Base-by-base conservation (phyloP, 1,140 invertebrate species). In the Apis laboriosa region DNA sequence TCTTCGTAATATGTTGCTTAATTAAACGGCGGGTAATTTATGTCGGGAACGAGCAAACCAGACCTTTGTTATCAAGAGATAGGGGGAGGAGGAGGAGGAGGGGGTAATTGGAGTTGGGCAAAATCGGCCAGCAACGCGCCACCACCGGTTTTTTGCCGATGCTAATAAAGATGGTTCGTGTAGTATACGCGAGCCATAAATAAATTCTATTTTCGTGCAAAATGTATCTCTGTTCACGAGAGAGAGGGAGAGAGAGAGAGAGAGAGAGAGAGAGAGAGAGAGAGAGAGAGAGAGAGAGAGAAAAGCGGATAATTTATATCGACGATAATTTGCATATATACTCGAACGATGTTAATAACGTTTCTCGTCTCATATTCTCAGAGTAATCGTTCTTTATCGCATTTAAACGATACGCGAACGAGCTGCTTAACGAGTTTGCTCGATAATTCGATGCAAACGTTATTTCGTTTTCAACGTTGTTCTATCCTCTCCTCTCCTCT, bases 11-110 rank as follows among this genome's bases (percentile, higher is more conserved):
- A 68, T 28, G 63, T 77, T 66, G 34, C 34, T 56, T 78, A 63
- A 79, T 80, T 72, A 63, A 72, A 80, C 17, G 66, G 17, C 21
- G 7, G 43, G 58, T 72, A 72, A 71, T 72, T 63, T 72, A 80
- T 73, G 58, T 66, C 11, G 63, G 19, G 21, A 34, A 13, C 49
- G 24, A 2, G 11, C 11, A 2, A 13, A 19, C 19, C 15, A 4
- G 19, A 13, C 43, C 43, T 73, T 72, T 72, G 49, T 72, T 63
- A 72, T 63, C 24, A 60, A 43, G 34, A 19, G 2, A 2, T 4
- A 0, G 34, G 34, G n/a, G n/a, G n/a, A n/a, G n/a, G n/a, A n/a
- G n/a, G n/a, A n/a, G n/a, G 34, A 43, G 34, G 34, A 3, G 13
- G 4, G 13, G 53, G 19, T 80, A 73, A 80, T 80, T 72, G 71